Percentiles rank a stretch among this genome's conserved stretches.
Evolutionary conservation across 2,888 invertebrate species (phyloP).

Genomic region (Xestia sexstrigata): DNA sequence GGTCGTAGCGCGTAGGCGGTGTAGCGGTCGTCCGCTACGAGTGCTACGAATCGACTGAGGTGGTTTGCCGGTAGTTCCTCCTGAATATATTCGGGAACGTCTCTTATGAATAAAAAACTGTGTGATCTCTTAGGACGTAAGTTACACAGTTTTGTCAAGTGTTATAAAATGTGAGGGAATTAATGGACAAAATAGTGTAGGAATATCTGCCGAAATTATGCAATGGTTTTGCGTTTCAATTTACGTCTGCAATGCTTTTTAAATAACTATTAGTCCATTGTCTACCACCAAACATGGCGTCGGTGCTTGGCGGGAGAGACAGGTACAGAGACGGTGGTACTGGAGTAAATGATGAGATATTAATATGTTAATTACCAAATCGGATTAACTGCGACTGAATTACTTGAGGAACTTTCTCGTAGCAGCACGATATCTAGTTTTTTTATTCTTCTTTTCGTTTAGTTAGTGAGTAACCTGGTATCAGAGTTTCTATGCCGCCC

Average conservation of each 20-base stretch:
- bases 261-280: not conserved
- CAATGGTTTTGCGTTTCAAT: not conserved
- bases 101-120: constrained; percentile 16
- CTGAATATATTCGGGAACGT: constrained; percentile 20
- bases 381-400: too few relatives aligned
- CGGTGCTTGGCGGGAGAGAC: too few relatives aligned
- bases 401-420: not conserved
- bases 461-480: too few relatives aligned
- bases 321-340: too few relatives aligned
- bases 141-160: constrained; percentile 4
- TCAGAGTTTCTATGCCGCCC: too few relatives aligned
- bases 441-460: too few relatives aligned
- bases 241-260: not conserved
- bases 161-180: not conserved
- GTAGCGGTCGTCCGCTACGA: constrained; percentile 75
- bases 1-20: constrained; percentile 64
- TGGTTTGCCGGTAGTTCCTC: constrained; percentile 1
- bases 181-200: not conserved
- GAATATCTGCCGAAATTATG: not conserved
- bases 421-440: too few relatives aligned
- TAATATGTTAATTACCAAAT: too few relatives aligned
- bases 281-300: too few relatives aligned
- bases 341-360: too few relatives aligned
- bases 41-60: constrained; percentile 71
- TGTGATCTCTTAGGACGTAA: constrained; percentile 14